Conservation (phyloP, 1,140 invertebrate species). For the Aphelinus certus region DNA sequence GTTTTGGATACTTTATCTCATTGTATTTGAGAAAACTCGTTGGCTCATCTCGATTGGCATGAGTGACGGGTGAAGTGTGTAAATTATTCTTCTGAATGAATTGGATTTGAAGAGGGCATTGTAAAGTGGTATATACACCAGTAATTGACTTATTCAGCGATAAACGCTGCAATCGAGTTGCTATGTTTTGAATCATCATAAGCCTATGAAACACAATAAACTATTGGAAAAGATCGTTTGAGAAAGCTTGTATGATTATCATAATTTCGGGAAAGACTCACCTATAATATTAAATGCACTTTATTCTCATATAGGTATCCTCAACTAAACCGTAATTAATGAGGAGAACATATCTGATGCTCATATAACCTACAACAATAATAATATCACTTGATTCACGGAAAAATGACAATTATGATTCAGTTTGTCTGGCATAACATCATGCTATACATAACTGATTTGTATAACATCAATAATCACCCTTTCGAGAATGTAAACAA, state of each 20-base stretch:
- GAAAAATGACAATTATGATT: not conserved
- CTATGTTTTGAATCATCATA: slow-evolving; percentile 27
- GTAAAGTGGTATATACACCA: not conserved
- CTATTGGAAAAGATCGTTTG: too few species aligned
- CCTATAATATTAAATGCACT: too few species aligned
- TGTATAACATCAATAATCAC: too few species aligned
- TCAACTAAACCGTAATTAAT: too few species aligned
- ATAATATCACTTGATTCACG: not conserved
- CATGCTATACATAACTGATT: too few species aligned
- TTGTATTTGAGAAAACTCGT: slow-evolving; percentile 72
- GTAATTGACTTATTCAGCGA: slow-evolving; percentile 11
- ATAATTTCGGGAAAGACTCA: too few species aligned
- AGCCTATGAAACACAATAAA: not conserved
- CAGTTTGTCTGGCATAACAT: too few species aligned
- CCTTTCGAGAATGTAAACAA: too few species aligned
- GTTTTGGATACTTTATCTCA: slow-evolving; percentile 81
- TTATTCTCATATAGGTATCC: too few species aligned
- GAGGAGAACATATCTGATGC: too few species aligned
- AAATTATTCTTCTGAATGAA: slow-evolving; percentile 31
- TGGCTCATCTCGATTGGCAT: not conserved
- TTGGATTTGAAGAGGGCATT: slow-evolving; percentile 7
- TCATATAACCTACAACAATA: too few species aligned
- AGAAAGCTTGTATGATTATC: too few species aligned
- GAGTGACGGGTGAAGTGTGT: slow-evolving; percentile 32
- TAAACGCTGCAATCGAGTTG: not conserved